Percentiles rank a stretch among this genome's conserved stretches.
phyloP scores from a whole-genome alignment of 2,797 vertebrate species.

The Coccyzus lansbergi region DNA sequence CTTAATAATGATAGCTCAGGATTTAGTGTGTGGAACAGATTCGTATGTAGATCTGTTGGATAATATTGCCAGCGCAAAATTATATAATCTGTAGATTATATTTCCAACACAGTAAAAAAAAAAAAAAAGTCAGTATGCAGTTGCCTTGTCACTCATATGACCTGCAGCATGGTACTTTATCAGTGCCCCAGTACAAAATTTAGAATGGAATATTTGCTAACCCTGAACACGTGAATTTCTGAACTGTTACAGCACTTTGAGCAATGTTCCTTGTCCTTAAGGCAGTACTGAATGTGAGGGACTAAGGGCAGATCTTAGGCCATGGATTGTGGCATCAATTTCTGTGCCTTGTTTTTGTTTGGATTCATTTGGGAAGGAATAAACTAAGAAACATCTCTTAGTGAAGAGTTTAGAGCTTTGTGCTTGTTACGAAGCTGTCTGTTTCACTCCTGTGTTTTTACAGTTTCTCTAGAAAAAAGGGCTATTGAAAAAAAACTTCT shows the following conservation, averaged over 20 bases:
- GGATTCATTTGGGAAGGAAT: not conserved
- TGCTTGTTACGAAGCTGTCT: not conserved
- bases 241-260: not conserved
- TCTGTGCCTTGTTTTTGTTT: not conserved
- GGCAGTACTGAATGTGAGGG: not conserved
- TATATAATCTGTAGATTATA: not conserved
- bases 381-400: not conserved
- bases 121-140: not conserved
- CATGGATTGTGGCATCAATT: not conserved
- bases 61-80: not conserved
- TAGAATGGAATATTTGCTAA: not conserved
- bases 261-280: not conserved
- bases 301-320: not conserved
- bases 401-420: not conserved
- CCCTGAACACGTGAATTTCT: not conserved
- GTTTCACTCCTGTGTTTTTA: not conserved
- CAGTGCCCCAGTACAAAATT: not conserved
- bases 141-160: not conserved
- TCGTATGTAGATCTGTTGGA: not conserved
- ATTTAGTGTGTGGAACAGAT: not conserved
- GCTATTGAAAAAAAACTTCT: not conserved
- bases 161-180: not conserved
- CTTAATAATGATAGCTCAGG: not conserved
- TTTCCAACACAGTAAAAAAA: not conserved
- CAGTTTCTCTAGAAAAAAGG: not conserved